Percentiles rank a stretch among this genome's conserved stretches.
Evolutionary conservation across 53 echinoderm and acorn worm species (phyloP).

Genomic region (Crossaster papposus): DNA sequence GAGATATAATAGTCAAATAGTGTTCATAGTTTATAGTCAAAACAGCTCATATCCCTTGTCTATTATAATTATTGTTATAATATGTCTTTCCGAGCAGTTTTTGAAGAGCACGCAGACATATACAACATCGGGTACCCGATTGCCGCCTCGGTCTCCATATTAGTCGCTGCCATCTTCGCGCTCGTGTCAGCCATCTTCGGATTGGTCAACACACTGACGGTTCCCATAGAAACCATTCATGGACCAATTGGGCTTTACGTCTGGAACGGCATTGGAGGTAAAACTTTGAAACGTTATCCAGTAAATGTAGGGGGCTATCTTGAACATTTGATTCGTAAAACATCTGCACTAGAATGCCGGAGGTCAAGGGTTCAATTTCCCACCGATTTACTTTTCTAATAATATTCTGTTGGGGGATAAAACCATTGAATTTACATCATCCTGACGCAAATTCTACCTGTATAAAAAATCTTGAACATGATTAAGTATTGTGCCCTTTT

Average conservation of each 20-base stretch:
- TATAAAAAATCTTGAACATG: too few species aligned
- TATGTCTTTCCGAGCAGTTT: slow-evolving; percentile 60
- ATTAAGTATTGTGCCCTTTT: too few species aligned
- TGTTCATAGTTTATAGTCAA: too few species aligned
- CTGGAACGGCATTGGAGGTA: slow-evolving; percentile 94
- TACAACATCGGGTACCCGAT: slow-evolving; percentile 75
- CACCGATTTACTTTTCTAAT: too few species aligned
- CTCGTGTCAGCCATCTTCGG: slow-evolving; percentile 89
- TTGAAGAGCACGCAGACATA: slow-evolving; percentile 68
- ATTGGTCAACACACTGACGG: slow-evolving; percentile 86
- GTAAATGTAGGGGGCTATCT: too few species aligned
- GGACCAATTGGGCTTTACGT: slow-evolving; percentile 82
- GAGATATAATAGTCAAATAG: too few species aligned
- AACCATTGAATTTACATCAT: too few species aligned
- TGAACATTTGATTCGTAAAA: too few species aligned
- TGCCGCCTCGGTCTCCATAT: slow-evolving; percentile 66
- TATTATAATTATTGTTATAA: not conserved
- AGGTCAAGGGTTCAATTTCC: too few species aligned
- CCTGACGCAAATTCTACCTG: too few species aligned
- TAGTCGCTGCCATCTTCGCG: slow-evolving; percentile 74
- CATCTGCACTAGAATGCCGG: too few species aligned
- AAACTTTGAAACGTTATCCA: not conserved
- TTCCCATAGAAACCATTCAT: slow-evolving; percentile 85
- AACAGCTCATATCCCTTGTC: not conserved
- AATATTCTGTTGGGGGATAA: too few species aligned